Evolutionary conservation across 2,888 invertebrate species (phyloP).

Genomic region (Stomorhina lunata): DNA sequence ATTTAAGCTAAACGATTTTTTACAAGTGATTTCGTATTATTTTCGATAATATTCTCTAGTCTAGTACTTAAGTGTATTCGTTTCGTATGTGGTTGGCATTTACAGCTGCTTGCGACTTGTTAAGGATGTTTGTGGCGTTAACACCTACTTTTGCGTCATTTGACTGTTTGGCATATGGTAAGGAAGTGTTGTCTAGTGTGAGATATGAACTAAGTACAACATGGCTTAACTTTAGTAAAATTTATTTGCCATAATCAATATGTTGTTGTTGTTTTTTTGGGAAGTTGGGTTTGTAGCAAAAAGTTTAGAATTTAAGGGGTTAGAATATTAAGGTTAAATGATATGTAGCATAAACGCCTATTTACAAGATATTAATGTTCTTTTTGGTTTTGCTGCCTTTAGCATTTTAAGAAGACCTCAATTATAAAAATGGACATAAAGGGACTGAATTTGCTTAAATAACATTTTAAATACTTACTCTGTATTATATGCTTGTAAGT

Average conservation of each 20-base stretch:
- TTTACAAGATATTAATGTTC: neutral
- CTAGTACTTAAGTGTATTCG: neutral
- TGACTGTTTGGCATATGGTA: neutral
- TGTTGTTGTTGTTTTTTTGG: too few relatives aligned
- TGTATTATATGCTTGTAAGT: neutral
- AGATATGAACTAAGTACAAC: too few relatives aligned
- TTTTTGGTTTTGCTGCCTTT: neutral
- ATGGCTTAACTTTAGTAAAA: neutral
- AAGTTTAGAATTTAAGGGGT: neutral
- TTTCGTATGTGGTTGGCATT: neutral
- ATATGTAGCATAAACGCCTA: neutral
- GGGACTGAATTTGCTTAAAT: neutral
- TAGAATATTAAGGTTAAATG: neutral
- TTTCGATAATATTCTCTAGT: neutral
- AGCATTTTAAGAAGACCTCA: neutral
- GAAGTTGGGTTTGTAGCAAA: too few relatives aligned
- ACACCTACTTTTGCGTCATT: neutral
- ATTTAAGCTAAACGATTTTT: slow-evolving; percentile 49
- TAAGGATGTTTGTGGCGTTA: neutral
- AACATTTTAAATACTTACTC: neutral
- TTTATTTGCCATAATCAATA: neutral
- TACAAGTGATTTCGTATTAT: slow-evolving; percentile 36
- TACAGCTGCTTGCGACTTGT: neutral
- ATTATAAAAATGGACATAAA: neutral
- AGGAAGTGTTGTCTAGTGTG: neutral